These are phyloP conservation scores for Xiphophorus birchmanni DNA, from an alignment of 2,797 vertebrate species.

Conservation along the genomic window DNA sequence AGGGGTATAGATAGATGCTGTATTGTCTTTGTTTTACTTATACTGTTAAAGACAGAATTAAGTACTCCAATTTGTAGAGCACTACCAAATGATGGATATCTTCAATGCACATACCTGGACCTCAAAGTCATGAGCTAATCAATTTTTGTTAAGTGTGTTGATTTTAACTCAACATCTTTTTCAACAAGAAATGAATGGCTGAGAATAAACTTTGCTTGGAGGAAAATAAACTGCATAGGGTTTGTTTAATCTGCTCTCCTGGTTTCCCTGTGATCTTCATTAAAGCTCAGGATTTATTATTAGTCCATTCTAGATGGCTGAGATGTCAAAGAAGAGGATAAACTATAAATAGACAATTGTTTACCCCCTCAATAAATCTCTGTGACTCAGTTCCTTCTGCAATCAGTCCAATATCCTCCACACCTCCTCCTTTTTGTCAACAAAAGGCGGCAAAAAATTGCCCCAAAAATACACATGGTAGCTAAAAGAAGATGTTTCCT, in stretches of 20 bases:
- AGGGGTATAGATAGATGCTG: background rate
- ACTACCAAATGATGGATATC: background rate
- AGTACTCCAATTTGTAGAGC: slow-evolving; percentile 38
- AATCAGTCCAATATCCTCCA: slow-evolving; percentile 36
- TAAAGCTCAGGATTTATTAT: slow-evolving; percentile 34
- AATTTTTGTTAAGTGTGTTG: slow-evolving; percentile 45
- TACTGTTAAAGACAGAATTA: slow-evolving; percentile 28
- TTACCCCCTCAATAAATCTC: slow-evolving; percentile 26
- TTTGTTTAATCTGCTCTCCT: slow-evolving; percentile 29
- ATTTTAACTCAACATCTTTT: slow-evolving; percentile 62
- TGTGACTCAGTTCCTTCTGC: slow-evolving; percentile 19
- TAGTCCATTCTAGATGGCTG: slow-evolving; percentile 44
- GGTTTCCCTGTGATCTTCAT: slow-evolving; percentile 29
- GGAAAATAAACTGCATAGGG: slow-evolving; percentile 22
- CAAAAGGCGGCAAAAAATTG: slow-evolving; percentile 39
- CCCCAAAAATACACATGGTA: slow-evolving; percentile 58
- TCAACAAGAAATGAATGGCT: slow-evolving; percentile 54
- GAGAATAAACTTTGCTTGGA: slow-evolving; percentile 52
- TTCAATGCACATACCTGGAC: slow-evolving; percentile 30
- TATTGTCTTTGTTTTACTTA: slow-evolving; percentile 36
- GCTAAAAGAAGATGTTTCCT: slow-evolving; percentile 53
- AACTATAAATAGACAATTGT: slow-evolving; percentile 26
- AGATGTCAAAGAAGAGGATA: slow-evolving; percentile 51
- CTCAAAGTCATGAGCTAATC: slow-evolving; percentile 31
- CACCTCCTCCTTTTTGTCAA: background rate